Percentiles rank a stretch among this genome's conserved stretches.
Evolutionary conservation across 2,888 invertebrate genomes (phyloP).

Genomic region (Lepidocyrtinus sp.): DNA sequence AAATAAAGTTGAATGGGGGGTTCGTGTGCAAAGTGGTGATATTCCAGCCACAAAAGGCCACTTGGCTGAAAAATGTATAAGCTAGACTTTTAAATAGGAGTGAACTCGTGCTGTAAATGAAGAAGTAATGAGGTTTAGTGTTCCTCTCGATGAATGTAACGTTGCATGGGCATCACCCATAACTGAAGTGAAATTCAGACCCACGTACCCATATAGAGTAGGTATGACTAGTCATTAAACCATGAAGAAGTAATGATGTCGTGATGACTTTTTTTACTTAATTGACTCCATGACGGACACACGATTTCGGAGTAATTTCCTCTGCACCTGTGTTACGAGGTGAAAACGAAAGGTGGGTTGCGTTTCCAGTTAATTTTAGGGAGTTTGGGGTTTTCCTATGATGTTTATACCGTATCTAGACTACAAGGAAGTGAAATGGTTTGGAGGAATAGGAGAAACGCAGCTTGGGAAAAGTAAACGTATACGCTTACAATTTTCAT

Average conservation of each 20-base stretch:
- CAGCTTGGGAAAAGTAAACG: slow-evolving; percentile 32
- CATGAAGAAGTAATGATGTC: slow-evolving; percentile 54
- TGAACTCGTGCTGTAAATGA: not conserved
- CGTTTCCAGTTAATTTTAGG: not conserved
- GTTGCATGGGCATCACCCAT: not conserved
- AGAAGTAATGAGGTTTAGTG: not conserved
- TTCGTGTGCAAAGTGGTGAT: not conserved
- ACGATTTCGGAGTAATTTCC: not conserved
- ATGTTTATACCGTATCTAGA: not conserved
- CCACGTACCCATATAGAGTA: not conserved
- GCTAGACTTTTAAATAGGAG: not conserved
- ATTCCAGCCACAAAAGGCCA: no score
- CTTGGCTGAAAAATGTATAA: no score
- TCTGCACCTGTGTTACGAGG: not conserved
- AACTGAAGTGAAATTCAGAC: not conserved
- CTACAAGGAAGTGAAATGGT: not conserved
- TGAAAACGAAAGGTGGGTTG: slow-evolving; percentile 11
- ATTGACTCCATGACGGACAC: not conserved
- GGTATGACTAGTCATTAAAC: not conserved
- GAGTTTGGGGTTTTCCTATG: not conserved
- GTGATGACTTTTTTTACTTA: not conserved
- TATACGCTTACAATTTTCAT: slow-evolving; percentile 44
- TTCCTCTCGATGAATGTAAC: not conserved
- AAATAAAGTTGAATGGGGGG: not conserved
- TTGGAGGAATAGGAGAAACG: not conserved